These are phyloP conservation scores for Achlya flavicornis DNA, from an alignment of 2,888 invertebrate species.

Conservation along the genomic window DNA sequence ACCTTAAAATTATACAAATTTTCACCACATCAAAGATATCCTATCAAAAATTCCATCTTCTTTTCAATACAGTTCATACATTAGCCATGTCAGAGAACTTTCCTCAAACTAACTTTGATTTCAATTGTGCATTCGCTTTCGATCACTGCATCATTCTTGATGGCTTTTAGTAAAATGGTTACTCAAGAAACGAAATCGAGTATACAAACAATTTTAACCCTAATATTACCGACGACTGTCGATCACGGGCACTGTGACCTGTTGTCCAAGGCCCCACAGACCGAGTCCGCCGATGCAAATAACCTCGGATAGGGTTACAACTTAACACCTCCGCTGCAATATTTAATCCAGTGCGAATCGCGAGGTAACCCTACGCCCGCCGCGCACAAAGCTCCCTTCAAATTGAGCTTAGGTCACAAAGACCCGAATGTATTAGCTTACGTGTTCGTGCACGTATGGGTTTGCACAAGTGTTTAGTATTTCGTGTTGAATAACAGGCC, in stretches of 20 bases:
- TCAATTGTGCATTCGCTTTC: too few relatives aligned
- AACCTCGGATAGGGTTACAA: slow-evolving; percentile 44
- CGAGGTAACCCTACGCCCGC: slow-evolving; percentile 47
- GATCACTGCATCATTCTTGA: too few relatives aligned
- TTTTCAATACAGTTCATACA: too few relatives aligned
- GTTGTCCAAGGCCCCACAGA: slow-evolving; percentile 22
- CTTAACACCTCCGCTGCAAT: slow-evolving; percentile 45
- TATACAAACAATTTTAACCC: background rate
- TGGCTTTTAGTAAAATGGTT: too few relatives aligned
- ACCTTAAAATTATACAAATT: too few relatives aligned
- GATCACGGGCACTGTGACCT: background rate
- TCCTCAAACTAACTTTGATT: too few relatives aligned
- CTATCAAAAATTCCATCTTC: too few relatives aligned
- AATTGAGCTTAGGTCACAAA: slow-evolving; percentile 25
- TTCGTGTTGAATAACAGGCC: background rate
- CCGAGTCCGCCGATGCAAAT: slow-evolving; percentile 38
- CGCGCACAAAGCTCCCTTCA: slow-evolving; percentile 48
- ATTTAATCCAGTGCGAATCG: slow-evolving; percentile 33
- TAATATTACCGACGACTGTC: background rate
- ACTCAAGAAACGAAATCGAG: too few relatives aligned
- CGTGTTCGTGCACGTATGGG: slow-evolving; percentile 18
- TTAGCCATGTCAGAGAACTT: too few relatives aligned
- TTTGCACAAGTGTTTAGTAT: slow-evolving; percentile 12
- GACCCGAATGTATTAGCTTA: slow-evolving; percentile 41
- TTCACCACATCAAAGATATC: too few relatives aligned